phyloP scores from a whole-genome alignment of 2,888 invertebrate species.

The Copidosoma aretas region DNA sequence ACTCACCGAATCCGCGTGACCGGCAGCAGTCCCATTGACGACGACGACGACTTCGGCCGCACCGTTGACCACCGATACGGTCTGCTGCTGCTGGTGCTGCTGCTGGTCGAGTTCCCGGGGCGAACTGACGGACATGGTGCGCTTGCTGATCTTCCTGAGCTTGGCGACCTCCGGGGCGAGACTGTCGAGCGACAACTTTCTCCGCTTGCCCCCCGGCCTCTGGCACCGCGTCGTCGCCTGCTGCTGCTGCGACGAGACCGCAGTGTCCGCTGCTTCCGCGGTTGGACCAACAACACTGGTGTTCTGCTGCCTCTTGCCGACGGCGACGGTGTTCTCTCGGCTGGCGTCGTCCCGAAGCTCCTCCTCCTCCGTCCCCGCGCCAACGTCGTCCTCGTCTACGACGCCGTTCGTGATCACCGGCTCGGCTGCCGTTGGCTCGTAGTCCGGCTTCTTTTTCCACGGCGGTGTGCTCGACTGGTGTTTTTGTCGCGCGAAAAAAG shows the following conservation, averaged over 20 bases:
- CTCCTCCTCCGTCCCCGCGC: slow-evolving; percentile 15
- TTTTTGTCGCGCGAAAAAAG: not conserved
- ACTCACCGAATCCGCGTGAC: not conserved
- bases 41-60: slow-evolving; percentile 33
- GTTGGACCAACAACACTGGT: not conserved
- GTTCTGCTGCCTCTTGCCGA: not conserved
- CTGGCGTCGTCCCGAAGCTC: slow-evolving; percentile 23
- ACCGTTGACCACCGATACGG: slow-evolving; percentile 16
- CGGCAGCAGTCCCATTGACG: slow-evolving; percentile 12
- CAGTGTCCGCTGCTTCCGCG: slow-evolving; percentile 1
- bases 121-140: slow-evolving; percentile 56
- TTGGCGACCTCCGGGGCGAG: slow-evolving; percentile 63
- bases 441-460: slow-evolving; percentile 59
- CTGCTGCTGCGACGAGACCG: slow-evolving; percentile 4
- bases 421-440: slow-evolving; percentile 58
- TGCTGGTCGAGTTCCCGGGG: slow-evolving; percentile 44
- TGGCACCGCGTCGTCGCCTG: slow-evolving; percentile 5
- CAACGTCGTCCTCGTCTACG: slow-evolving; percentile 9
- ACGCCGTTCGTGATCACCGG: slow-evolving; percentile 29
- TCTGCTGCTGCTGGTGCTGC: slow-evolving; percentile 19
- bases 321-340: slow-evolving; percentile 27
- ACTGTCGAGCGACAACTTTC: slow-evolving; percentile 63
- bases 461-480: slow-evolving; percentile 13
- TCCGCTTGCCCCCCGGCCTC: slow-evolving; percentile 14
- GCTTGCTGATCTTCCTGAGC: slow-evolving; percentile 60